These are phyloP conservation scores for Myoxocephalus aenaeus DNA, from an alignment of 2,797 vertebrate genomes.

Conservation along the genomic window DNA sequence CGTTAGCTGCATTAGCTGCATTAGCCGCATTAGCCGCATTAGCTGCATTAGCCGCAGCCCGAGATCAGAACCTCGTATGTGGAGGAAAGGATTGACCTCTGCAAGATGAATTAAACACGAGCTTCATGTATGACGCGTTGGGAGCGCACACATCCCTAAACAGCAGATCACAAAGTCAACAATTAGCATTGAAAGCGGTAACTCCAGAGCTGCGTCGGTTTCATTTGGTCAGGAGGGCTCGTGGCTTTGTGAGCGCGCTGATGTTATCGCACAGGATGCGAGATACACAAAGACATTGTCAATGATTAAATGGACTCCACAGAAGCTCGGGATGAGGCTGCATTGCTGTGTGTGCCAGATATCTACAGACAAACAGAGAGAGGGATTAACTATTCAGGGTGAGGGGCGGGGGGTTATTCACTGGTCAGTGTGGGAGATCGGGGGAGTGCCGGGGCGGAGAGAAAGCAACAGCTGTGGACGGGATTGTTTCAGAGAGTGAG, in stretches of 20 bases:
- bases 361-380: constrained; percentile 65
- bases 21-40: too few species aligned
- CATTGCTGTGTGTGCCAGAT: constrained; percentile 68
- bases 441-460: constrained; percentile 28
- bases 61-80: neutral
- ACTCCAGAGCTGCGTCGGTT: constrained; percentile 41
- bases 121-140: constrained; percentile 6
- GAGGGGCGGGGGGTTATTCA: constrained; percentile 27
- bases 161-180: constrained; percentile 40
- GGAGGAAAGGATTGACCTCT: neutral
- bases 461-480: constrained; percentile 80
- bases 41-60: neutral
- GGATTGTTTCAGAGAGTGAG: constrained; percentile 63
- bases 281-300: constrained; percentile 73
- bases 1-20: too few species aligned
- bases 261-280: constrained; percentile 71
- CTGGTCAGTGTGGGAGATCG: constrained; percentile 49
- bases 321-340: constrained; percentile 64
- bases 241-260: constrained; percentile 60
- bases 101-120: constrained; percentile 26
- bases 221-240: constrained; percentile 49
- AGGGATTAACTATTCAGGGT: constrained; percentile 67
- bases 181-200: constrained; percentile 38
- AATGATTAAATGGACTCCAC: constrained; percentile 72
- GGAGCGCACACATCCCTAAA: neutral